phyloP scores from a whole-genome alignment of 2,113 vertebrate species.

The Scatophagus argus region DNA sequence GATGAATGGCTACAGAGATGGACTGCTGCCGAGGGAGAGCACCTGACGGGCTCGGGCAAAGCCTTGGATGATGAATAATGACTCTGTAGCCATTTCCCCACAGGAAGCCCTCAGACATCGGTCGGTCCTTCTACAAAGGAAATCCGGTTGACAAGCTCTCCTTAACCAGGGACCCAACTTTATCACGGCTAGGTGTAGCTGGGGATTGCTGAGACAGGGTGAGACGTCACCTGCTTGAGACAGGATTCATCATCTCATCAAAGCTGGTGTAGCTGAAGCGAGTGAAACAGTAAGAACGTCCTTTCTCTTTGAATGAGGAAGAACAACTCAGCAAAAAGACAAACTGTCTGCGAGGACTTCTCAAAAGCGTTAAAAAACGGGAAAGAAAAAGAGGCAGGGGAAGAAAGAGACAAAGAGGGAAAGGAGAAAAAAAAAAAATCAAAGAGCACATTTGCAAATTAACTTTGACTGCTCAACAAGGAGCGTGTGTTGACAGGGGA shows the following conservation, averaged over 20 bases:
- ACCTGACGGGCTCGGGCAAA: constrained; percentile 66
- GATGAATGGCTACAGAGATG: constrained; percentile 80
- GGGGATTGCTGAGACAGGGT: constrained; percentile 35
- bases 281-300: constrained; percentile 17
- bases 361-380: not conserved
- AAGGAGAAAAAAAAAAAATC: constrained; percentile 47
- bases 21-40: constrained; percentile 80
- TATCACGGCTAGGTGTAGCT: constrained; percentile 57
- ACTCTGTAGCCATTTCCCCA: constrained; percentile 69
- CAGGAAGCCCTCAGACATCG: constrained; percentile 69
- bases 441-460: constrained; percentile 78
- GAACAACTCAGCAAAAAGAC: constrained; percentile 45
- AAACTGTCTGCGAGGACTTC: constrained; percentile 34
- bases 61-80: constrained; percentile 82
- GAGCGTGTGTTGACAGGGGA: constrained; percentile 82
- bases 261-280: constrained; percentile 14
- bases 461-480: constrained; percentile 85
- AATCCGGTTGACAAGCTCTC: constrained; percentile 68
- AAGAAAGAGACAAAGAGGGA: not conserved
- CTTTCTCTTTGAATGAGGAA: constrained; percentile 22
- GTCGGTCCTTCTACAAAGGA: constrained; percentile 73
- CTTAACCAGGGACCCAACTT: constrained; percentile 68
- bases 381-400: not conserved
- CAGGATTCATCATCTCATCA: constrained; percentile 67
- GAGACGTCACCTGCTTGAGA: constrained; percentile 64